phyloP scores from a whole-genome alignment of 35 echinoderm and acorn worm species.

The Acanthaster planci region DNA sequence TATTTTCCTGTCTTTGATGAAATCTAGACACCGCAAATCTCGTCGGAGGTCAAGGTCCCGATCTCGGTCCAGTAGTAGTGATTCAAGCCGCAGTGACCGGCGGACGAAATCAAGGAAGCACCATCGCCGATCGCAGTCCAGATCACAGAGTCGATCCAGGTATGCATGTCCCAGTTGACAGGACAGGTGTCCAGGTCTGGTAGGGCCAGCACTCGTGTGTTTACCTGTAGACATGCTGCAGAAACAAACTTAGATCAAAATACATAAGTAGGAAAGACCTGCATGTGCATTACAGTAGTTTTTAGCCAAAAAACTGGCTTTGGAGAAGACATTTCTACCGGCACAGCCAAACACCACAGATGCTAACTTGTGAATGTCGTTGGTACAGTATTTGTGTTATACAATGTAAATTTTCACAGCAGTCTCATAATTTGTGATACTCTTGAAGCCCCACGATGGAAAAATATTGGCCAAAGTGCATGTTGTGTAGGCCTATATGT shows the following conservation, averaged over 20 bases:
- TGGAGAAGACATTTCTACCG: too few species aligned
- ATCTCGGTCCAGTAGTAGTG: constrained; percentile 20
- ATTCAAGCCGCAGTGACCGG: background rate
- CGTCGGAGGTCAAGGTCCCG: background rate
- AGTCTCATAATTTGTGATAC: too few species aligned
- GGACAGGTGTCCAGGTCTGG: background rate
- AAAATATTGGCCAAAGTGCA: too few species aligned
- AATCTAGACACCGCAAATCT: background rate
- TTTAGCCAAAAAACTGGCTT: background rate
- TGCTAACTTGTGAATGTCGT: too few species aligned
- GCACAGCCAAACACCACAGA: too few species aligned
- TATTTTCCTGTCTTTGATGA: background rate
- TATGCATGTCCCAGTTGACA: background rate
- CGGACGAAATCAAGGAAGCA: constrained; percentile 5
- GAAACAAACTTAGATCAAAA: background rate
- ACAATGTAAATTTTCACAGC: too few species aligned
- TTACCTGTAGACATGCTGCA: background rate
- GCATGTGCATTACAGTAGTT: background rate
- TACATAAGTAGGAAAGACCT: background rate
- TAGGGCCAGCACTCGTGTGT: background rate
- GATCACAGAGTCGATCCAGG: background rate
- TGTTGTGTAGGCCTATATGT: too few species aligned
- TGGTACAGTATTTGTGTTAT: too few species aligned
- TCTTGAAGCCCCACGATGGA: too few species aligned
- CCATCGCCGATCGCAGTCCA: background rate